phyloP scores from a whole-genome alignment of 2,888 invertebrate genomes.

The Caenorhabditis sinica region DNA sequence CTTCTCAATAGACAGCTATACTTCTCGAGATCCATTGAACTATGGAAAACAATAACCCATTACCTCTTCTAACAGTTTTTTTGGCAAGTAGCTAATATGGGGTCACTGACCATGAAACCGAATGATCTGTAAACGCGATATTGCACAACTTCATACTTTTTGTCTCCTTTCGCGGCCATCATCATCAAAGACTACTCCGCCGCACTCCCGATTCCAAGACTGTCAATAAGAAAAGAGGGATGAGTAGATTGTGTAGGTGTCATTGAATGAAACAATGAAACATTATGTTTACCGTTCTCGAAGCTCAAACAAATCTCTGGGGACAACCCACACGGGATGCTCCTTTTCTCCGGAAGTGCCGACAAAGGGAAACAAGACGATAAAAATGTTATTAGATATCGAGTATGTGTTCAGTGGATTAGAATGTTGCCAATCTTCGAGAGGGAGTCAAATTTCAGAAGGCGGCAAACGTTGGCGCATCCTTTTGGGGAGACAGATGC shows the following conservation, averaged over 20 bases:
- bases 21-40: neutral
- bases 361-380: slow-evolving; percentile 45
- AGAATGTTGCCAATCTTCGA: slow-evolving; percentile 29
- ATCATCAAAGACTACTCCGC: slow-evolving; percentile 20
- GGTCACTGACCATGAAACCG: slow-evolving; percentile 50
- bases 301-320: slow-evolving; percentile 41
- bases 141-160: slow-evolving; percentile 47
- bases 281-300: slow-evolving; percentile 27
- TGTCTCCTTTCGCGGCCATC: neutral
- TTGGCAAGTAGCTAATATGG: neutral
- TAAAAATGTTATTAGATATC: slow-evolving; percentile 58
- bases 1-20: no score
- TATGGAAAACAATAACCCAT: neutral
- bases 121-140: slow-evolving; percentile 60
- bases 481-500: slow-evolving; percentile 25
- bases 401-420: slow-evolving; percentile 44
- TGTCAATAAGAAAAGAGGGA: slow-evolving; percentile 34
- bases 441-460: slow-evolving; percentile 45
- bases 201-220: slow-evolving; percentile 1
- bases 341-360: slow-evolving; percentile 40
- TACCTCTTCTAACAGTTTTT: neutral
- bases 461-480: slow-evolving; percentile 50
- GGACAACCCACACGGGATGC: no score
- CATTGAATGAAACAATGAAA: slow-evolving; percentile 48
- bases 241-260: slow-evolving; percentile 29